These are phyloP conservation scores for Acanthornis magna DNA, from an alignment of 2,797 vertebrate genomes.

Conservation along the genomic window DNA sequence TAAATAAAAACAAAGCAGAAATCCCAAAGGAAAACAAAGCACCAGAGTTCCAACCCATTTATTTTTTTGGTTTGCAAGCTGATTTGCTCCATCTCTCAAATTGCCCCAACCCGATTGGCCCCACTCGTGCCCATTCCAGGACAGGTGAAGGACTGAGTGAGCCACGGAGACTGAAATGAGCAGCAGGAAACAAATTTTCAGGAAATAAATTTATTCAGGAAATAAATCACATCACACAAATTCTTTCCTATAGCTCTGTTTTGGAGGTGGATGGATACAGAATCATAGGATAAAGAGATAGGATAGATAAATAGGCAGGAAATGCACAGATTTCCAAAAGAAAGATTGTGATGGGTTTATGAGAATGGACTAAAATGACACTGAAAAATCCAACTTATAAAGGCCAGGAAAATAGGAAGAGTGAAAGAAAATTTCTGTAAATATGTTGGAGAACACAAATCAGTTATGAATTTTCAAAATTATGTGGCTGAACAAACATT, in stretches of 20 bases:
- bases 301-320: neutral
- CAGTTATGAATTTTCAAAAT: neutral
- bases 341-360: neutral
- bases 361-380: neutral
- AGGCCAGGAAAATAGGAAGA: neutral
- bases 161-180: conserved; percentile 25
- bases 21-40: neutral
- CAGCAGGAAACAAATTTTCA: neutral
- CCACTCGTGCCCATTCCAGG: neutral
- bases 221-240: neutral
- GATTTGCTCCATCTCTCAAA: neutral
- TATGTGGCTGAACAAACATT: neutral
- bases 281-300: neutral
- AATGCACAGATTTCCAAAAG: neutral
- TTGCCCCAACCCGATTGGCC: neutral
- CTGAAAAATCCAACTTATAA: neutral
- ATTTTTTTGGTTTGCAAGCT: neutral
- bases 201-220: neutral
- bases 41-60: neutral
- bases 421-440: neutral
- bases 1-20: neutral
- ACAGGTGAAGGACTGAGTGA: neutral
- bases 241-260: neutral
- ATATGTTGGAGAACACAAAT: neutral
- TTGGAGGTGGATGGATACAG: neutral